A percentile compares a stretch with the other conserved stretches of the same genome.
These are phyloP conservation scores for Brachionus plicatilis DNA, from an alignment of 1,140 invertebrate species.

Conservation along the genomic window DNA sequence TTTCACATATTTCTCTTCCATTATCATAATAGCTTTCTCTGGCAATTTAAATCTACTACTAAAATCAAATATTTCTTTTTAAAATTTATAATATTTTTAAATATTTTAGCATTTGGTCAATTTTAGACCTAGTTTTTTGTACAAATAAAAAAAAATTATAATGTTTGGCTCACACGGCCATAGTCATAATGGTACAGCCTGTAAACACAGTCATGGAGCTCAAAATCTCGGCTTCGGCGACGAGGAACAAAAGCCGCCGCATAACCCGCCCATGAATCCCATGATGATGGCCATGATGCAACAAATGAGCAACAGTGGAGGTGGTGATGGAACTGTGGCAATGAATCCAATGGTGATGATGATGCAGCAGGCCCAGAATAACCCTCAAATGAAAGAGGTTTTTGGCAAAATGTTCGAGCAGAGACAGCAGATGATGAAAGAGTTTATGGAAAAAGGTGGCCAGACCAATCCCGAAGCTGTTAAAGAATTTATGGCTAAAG, in stretches of 20 bases:
- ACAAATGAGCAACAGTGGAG: background rate
- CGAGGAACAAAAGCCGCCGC: background rate
- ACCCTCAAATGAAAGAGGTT: slow-evolving; percentile 12
- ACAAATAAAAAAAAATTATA: background rate
- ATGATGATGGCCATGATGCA: slow-evolving; percentile 27
- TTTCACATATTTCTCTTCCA: background rate
- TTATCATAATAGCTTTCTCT: slow-evolving; percentile 7
- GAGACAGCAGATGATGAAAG: slow-evolving; percentile 3
- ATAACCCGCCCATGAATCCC: background rate
- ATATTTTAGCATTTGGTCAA: background rate
- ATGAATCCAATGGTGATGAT: slow-evolving; percentile 33
- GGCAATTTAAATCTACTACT: background rate
- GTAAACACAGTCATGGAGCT: background rate
- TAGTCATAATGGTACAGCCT: background rate
- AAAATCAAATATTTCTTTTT: background rate
- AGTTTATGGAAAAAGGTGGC: slow-evolving; percentile 38
- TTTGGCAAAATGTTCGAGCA: background rate
- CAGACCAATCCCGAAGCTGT: slow-evolving; percentile 19
- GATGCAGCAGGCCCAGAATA: background rate
- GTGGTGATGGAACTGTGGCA: background rate
- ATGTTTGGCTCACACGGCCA: slow-evolving; percentile 27
- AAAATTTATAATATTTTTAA: background rate
- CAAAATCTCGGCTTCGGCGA: slow-evolving; percentile 10
- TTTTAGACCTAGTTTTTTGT: background rate
- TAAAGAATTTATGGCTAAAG: background rate